Evolutionary conservation across 1,140 invertebrate species (phyloP), one percentile per base, ranked within the genome.

Genomic region (Pseudomyrmex pallidus): DNA sequence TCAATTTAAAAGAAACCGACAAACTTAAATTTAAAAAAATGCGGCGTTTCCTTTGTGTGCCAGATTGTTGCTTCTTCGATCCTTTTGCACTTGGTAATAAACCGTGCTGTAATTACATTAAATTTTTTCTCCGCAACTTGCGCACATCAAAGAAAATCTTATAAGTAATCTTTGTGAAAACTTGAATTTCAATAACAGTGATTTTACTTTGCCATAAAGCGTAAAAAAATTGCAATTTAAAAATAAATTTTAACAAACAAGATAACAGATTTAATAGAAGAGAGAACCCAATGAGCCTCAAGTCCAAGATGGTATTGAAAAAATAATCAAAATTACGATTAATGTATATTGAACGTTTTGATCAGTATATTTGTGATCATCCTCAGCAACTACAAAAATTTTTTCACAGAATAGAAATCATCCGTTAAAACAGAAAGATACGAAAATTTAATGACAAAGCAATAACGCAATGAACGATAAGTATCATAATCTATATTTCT

Each of bases 81-180:
- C 44, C 25, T 70, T 57, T 50, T 20, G 15, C 12, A 15, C 50
- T 15, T 13, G 15, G 3, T 70, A 68, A 78, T 78, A 57, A 78
- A 78, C 17, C 44, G 5, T n/a, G 44, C 12, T 13, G n/a, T 70
- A 70, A 80, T 70, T 78, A 70, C 20, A 50, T 68, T 59, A 61
- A 80, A 70, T 59, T 80, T 61, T 80, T 48, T 2, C 15, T 25
- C 25, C 17, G 35, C 44, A 8, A 4, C 12, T 70, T 15, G 66
- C 48, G 48, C 54, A 59, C 35, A 50, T 80, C 54, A 80, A 80
- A 70, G 56, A 50, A 22, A 80, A 68, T 59, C 68, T 68, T 52
- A 20, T 13, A 22, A 78, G 13, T 25, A 52, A 68, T 48, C 35
- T 57, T 13, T 9, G 52, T 22, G 48, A 61, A 80, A 57, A 25